Base-by-base conservation (phyloP, 2,888 invertebrate species). In the Oxyscelio sp. region DNA sequence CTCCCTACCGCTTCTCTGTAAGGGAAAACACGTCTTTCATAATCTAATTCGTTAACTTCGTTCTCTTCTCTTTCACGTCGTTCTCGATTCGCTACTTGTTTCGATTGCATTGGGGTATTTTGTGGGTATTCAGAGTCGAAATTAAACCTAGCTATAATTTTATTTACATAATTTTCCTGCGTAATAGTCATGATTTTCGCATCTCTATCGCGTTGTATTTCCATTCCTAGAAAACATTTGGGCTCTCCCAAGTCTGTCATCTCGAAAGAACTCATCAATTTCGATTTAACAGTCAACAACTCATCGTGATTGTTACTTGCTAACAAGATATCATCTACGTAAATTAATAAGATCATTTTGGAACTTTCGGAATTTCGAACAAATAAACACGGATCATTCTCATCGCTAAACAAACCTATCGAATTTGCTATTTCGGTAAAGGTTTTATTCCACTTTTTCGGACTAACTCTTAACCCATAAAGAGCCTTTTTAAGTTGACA, bases 171-270 rank as follows among this genome's bases (percentile, higher is more conserved):
- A 19, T 79, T 70, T 40, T 21, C 38, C 15, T 78, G 70, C 2
- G 21, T 17, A 15, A 81, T 63, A 11, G 3, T 27, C 43, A 81
- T 52, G 27, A 27, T 4, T 27, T 56, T 48, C 13, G 21, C 48
- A 34, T 66, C 56, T 58, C 50, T 54, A 13, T 48, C 13, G 11
- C 61, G 43, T 6, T 65, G 27, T 21, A 80, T 59, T 66, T 27
- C 34, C 50, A 66, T 27, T 27, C 34, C 34, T 34, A 86, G 70
- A 54, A 85, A 86, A 17, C 58, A 22, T 80, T 78, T 84, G 19
- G 86, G 83, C 31, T 63, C 52, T 43, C 86, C 83, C 11, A 85
- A 22, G 17, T 81, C 75, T 11, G 48, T 77, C 61, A 86, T 86
- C 75, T 86, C 66, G 61, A 85, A 86, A 66, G 70, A 75, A 9